Percentiles rank a stretch among this genome's conserved stretches.
These are phyloP conservation scores for Drosophila varians DNA, from an alignment of 1,140 invertebrate genomes.

Conservation along the genomic window DNA sequence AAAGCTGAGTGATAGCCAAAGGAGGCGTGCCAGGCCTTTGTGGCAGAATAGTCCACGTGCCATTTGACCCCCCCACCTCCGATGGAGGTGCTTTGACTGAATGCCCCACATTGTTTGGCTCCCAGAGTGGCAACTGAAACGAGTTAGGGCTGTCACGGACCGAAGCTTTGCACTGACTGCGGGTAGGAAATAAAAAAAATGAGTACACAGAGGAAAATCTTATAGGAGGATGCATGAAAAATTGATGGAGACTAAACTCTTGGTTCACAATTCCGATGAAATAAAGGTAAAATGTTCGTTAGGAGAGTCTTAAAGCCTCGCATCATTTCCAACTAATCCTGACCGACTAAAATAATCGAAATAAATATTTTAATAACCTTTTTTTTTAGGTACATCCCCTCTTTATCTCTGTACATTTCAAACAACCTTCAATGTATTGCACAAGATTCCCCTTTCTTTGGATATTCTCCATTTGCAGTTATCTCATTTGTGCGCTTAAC, in stretches of 20 bases:
- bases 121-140: slow-evolving; percentile 21
- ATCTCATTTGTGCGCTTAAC: slow-evolving; percentile 47
- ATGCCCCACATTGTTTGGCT: slow-evolving; percentile 33
- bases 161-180: slow-evolving; percentile 6
- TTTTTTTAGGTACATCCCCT: not conserved
- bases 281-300: no score
- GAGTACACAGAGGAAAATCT: not conserved
- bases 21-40: slow-evolving; percentile 32
- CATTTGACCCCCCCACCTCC: not conserved
- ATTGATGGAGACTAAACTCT: no score
- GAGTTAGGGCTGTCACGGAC: slow-evolving; percentile 25
- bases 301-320: no score
- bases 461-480: slow-evolving; percentile 22
- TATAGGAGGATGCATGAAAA: no score
- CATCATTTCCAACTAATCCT: no score
- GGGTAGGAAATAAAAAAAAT: not conserved
- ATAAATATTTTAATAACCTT: no score
- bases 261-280: no score
- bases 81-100: slow-evolving; percentile 20
- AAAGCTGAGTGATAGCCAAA: slow-evolving; percentile 47
- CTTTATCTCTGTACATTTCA: not conserved
- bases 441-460: slow-evolving; percentile 14
- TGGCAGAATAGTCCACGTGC: slow-evolving; percentile 41
- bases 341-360: no score
- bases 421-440: slow-evolving; percentile 11